Evolutionary conservation across 2,113 vertebrate genomes (phyloP).

Genomic region (Anser brachyrhynchus): DNA sequence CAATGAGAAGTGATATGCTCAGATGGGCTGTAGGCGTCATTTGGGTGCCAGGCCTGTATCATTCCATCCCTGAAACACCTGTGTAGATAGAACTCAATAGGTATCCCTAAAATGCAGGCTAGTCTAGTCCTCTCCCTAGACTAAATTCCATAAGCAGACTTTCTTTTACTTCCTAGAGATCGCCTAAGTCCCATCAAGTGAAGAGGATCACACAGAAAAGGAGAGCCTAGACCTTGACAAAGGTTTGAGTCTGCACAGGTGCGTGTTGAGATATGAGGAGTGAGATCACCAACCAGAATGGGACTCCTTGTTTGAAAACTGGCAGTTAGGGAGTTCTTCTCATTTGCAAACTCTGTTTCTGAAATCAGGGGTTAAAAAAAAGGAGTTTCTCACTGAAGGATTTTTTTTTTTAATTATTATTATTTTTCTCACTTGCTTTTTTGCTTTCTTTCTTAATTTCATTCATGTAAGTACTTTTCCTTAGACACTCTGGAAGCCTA

Average conservation of each 20-base stretch:
- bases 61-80: background rate
- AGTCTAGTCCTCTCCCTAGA: background rate
- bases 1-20: background rate
- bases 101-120: background rate
- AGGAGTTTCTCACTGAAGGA: rapidly evolving
- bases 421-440: too few species aligned
- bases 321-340: background rate
- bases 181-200: background rate
- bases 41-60: background rate
- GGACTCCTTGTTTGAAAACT: background rate
- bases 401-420: background rate
- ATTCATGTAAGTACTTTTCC: background rate
- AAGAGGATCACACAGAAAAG: background rate
- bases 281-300: background rate
- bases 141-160: background rate
- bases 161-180: background rate
- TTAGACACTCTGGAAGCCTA: background rate
- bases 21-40: background rate
- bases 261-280: background rate
- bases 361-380: background rate
- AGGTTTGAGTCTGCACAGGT: background rate
- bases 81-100: background rate
- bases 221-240: background rate
- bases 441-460: background rate
- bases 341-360: background rate